Conservation (phyloP, 2,888 invertebrate genomes). For the Drosophila ustulata region DNA sequence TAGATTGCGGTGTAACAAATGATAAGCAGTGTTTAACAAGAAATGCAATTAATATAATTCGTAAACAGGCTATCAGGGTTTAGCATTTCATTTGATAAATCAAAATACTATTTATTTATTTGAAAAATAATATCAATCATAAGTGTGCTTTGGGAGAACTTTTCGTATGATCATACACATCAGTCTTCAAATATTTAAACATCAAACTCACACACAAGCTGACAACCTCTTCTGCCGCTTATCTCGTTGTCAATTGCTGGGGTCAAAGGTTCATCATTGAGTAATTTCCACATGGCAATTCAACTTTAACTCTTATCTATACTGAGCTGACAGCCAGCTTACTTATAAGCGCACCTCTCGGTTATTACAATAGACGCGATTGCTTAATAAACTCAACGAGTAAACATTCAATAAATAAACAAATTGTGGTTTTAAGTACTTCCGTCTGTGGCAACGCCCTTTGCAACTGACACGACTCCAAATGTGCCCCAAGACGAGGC, state of each 20-base stretch:
- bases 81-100: not conserved
- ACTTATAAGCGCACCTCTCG: not conserved
- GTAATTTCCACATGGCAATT: not conserved
- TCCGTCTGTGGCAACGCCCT: slow-evolving; percentile 14
- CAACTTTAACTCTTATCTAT: slow-evolving; percentile 1
- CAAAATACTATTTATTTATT: not conserved
- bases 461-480: slow-evolving; percentile 28
- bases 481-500: slow-evolving; percentile 14
- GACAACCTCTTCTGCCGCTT: not conserved
- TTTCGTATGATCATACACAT: too few relatives aligned
- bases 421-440: slow-evolving; percentile 21
- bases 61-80: not conserved
- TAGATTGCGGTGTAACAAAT: not conserved
- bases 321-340: not conserved
- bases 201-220: not conserved
- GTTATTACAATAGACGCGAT: not conserved
- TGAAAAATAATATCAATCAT: not conserved
- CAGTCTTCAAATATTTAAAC: not conserved
- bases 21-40: not conserved
- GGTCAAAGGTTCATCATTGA: not conserved
- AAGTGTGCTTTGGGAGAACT: not conserved
- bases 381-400: not conserved
- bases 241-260: not conserved
- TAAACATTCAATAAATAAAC: slow-evolving; percentile 41
- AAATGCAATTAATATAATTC: not conserved